Conservation (phyloP, 2,113 vertebrate species). For the Cyanoderma ruficeps region DNA sequence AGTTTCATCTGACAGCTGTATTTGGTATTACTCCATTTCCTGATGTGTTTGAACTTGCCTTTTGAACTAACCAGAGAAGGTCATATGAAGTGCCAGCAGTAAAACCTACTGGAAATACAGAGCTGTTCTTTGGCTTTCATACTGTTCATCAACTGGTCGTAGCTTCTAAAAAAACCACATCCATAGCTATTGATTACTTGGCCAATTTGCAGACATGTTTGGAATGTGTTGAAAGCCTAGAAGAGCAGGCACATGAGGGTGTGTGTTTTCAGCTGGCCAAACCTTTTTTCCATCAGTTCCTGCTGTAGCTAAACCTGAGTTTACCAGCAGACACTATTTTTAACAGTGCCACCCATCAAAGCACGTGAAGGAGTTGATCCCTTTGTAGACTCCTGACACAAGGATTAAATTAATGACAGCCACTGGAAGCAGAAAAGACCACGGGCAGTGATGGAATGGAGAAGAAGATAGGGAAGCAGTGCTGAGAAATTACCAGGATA, state of each 20-base stretch:
- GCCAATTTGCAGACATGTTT: background rate
- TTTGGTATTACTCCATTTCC: background rate
- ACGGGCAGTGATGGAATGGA: background rate
- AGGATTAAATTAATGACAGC: background rate
- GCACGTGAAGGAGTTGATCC: background rate
- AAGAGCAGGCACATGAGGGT: fast-evolving
- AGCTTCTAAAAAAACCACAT: background rate
- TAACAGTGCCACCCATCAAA: background rate
- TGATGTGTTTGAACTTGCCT: background rate
- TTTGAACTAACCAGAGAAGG: constrained; percentile 3
- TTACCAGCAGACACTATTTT: background rate
- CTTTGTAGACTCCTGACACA: background rate
- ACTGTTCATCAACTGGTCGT: background rate
- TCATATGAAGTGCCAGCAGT: background rate
- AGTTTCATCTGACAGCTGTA: background rate
- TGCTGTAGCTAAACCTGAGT: background rate
- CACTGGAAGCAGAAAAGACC: background rate
- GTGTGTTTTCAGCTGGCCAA: background rate
- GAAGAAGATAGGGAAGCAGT: background rate
- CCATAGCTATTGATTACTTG: background rate
- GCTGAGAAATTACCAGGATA: background rate
- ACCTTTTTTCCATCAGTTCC: background rate
- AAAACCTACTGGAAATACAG: background rate
- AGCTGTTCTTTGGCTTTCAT: background rate
- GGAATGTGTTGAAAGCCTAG: background rate